Base-by-base conservation (phyloP, 2,113 vertebrate species). In the Xyrauchen texanus region DNA sequence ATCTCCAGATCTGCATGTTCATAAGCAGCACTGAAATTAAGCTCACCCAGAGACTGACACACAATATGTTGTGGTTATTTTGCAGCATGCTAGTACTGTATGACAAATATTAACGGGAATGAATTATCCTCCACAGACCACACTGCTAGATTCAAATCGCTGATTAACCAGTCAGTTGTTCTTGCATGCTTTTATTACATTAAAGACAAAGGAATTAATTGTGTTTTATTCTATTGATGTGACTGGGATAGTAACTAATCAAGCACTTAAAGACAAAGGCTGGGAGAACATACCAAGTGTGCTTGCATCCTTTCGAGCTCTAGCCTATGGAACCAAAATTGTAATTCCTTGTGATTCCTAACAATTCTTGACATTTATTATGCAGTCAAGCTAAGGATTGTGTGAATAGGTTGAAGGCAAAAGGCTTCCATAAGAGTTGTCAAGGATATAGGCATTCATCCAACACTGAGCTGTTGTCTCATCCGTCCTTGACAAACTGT, bases 141-240 rank as follows among this genome's bases (percentile, higher is more conserved):
- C 53, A n/a, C 21, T 34, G 76, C n/a, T 16, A 80, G 77, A 86
- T 83, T 67, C 47, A 77, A 77, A 78, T 77, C 64, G 7, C 82
- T 81, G 80, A 83, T 81, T 52, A 84, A 76, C 61, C 6, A 78
- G 57, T 64, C 77, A n/a, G 51, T 61, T 62, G 42, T 80, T 84
- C 57, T 79, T 8, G 61, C 45, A 44, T 81, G 46, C 73, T 85
- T 21, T 70, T 79, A 81, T 86, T 83, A 81, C 74, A 87, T 87
- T 82, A 83, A 82, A 77, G 76, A 70, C 75, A 70, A 65, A 77
- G 84, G 82, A 90, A 88, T 88, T 57, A 81, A 85, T 89, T 76
- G 77, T 64, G 81, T 68, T 80, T 77, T 80, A 71, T 87, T 88
- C 84, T 68, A 78, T 83, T 77, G 63, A 83, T 60, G 66, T 82